Conservation (phyloP, 2,797 vertebrate genomes). For the Centroberyx gerrardi region DNA sequence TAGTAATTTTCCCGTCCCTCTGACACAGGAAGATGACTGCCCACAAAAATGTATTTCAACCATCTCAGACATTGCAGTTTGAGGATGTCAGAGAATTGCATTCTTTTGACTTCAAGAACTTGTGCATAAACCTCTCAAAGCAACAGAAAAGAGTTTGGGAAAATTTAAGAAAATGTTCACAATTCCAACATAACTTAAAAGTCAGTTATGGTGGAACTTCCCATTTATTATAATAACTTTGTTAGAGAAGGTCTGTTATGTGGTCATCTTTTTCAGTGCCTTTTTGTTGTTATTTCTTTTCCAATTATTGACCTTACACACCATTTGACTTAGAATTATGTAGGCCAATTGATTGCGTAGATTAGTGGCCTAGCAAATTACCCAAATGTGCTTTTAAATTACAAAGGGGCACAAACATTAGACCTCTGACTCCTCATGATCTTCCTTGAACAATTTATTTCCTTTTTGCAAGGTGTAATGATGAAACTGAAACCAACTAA, state of each 20-base stretch:
- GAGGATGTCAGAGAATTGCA: no score
- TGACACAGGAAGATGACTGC: background rate
- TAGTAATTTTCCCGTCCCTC: background rate
- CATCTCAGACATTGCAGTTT: no score
- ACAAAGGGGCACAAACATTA: background rate
- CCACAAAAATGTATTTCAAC: no score
- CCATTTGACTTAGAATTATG: slow-evolving; percentile 27
- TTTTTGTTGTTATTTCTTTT: slow-evolving; percentile 22
- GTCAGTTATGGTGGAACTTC: background rate
- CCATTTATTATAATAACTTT: slow-evolving; percentile 35
- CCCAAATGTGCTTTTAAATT: slow-evolving; percentile 9
- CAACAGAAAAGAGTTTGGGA: no score
- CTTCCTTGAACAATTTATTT: background rate
- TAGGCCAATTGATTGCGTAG: slow-evolving; percentile 1
- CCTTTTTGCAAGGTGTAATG: no score
- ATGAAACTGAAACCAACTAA: background rate
- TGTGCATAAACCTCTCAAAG: no score
- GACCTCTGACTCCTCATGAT: background rate
- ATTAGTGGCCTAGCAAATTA: slow-evolving; percentile 21
- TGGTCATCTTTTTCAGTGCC: slow-evolving; percentile 39
- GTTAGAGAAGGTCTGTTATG: slow-evolving; percentile 26
- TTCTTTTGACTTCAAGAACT: no score
- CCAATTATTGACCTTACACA: slow-evolving; percentile 35
- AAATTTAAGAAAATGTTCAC: no score
- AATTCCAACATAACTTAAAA: background rate